Evolutionary conservation across 2,113 vertebrate genomes (phyloP).

Genomic region (Bombycilla garrulus): DNA sequence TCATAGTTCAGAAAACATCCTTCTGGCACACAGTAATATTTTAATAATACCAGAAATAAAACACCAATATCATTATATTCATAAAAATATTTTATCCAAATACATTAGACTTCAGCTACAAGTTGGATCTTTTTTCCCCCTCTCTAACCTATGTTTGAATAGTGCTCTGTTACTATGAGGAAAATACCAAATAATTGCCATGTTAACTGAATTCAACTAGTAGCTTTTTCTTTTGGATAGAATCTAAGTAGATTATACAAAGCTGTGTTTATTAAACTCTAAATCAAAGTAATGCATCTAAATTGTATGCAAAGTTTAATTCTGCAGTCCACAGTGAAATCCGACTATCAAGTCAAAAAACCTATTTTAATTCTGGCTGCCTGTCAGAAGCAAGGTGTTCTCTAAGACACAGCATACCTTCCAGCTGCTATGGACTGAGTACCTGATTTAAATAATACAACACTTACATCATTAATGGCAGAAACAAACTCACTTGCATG

Average conservation of each 20-base stretch:
- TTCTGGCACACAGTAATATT: background rate
- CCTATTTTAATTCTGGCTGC: background rate
- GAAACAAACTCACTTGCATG: background rate
- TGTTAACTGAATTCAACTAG: background rate
- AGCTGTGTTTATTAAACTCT: background rate
- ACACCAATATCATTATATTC: background rate
- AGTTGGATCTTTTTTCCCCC: background rate
- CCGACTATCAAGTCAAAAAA: background rate
- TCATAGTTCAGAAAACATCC: background rate
- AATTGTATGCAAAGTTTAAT: background rate
- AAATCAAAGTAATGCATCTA: background rate
- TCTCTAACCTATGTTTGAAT: background rate
- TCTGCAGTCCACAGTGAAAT: background rate
- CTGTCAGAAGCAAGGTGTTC: background rate
- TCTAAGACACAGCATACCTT: background rate
- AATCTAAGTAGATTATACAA: background rate
- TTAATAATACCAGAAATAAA: background rate
- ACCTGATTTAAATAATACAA: background rate
- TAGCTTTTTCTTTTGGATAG: background rate
- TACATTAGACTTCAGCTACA: background rate
- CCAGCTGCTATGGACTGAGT: background rate
- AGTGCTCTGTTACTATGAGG: background rate
- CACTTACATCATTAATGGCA: background rate
- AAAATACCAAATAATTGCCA: background rate
- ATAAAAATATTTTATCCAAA: background rate